Evolutionary conservation across 2,888 invertebrate species (phyloP).

Genomic region (Ophion slaviceki): DNA sequence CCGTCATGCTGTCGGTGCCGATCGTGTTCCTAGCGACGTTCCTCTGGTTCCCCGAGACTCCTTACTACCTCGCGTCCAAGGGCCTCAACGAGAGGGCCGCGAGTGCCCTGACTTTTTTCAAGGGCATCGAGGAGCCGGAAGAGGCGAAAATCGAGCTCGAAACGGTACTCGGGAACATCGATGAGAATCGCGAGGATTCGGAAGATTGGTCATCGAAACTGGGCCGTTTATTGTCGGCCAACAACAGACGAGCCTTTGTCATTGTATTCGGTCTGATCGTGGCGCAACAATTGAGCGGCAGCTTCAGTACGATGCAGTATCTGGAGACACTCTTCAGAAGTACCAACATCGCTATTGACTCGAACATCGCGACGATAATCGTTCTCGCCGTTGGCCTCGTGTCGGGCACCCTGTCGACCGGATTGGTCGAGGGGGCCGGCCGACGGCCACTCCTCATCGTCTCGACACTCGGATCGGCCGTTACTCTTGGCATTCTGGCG

Average conservation of each 20-base stretch:
- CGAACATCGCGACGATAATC: conserved; percentile 83
- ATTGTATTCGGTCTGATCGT: conserved; percentile 81
- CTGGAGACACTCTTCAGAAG: conserved; percentile 75
- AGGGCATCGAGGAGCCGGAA: conserved; percentile 69
- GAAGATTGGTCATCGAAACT: conserved; percentile 70
- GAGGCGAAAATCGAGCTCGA: conserved; percentile 71
- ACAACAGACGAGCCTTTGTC: conserved; percentile 76
- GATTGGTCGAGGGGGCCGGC: conserved; percentile 84
- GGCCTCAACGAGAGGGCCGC: conserved; percentile 75
- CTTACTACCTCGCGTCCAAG: conserved; percentile 77
- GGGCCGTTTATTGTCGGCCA: conserved; percentile 70
- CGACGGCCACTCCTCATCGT: conserved; percentile 84
- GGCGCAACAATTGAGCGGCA: conserved; percentile 80
- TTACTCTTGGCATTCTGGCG: conserved; percentile 76
- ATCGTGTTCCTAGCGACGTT: conserved; percentile 77
- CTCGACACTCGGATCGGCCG: conserved; percentile 81
- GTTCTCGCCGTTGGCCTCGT: conserved; percentile 84
- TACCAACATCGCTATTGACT: conserved; percentile 74
- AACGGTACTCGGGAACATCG: conserved; percentile 70
- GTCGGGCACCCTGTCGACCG: conserved; percentile 78
- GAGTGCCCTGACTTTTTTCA: conserved; percentile 77
- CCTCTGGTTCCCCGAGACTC: conserved; percentile 81
- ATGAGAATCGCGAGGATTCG: conserved; percentile 63
- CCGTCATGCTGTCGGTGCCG: conserved; percentile 74
- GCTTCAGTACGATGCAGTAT: conserved; percentile 81